Conservation (phyloP, 2,113 vertebrate genomes). For the Ovis aries region DNA sequence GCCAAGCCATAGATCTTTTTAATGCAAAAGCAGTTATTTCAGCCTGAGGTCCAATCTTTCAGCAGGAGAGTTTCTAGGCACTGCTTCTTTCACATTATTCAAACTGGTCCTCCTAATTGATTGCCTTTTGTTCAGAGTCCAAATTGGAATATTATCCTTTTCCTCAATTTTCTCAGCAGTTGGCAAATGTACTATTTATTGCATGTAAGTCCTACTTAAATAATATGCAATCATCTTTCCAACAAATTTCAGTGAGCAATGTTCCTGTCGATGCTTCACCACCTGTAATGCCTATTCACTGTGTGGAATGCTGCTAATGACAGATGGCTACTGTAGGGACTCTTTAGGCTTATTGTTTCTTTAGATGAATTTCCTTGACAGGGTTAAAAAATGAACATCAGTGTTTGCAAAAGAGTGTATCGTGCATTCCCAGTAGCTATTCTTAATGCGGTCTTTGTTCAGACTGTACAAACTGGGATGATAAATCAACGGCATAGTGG, state of each 20-base stretch:
- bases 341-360: slow-evolving; percentile 68
- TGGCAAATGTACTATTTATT: slow-evolving; percentile 70
- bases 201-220: slow-evolving; percentile 68
- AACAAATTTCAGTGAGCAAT: slow-evolving; percentile 68
- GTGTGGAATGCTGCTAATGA: slow-evolving; percentile 43
- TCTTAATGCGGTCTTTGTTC: neutral
- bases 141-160: slow-evolving; percentile 65
- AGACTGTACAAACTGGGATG: slow-evolving; percentile 6
- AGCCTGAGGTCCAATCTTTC: slow-evolving; percentile 28
- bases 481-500: neutral
- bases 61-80: slow-evolving; percentile 29
- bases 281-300: slow-evolving; percentile 48
- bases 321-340: slow-evolving; percentile 43
- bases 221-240: slow-evolving; percentile 71
- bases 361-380: slow-evolving; percentile 69
- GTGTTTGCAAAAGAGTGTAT: slow-evolving; percentile 29
- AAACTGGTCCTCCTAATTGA: slow-evolving; percentile 65
- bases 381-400: slow-evolving; percentile 62
- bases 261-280: slow-evolving; percentile 63
- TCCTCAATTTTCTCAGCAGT: slow-evolving; percentile 69
- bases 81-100: slow-evolving; percentile 44
- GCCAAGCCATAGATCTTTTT: slow-evolving; percentile 23
- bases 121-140: slow-evolving; percentile 69
- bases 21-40: slow-evolving; percentile 44
- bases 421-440: slow-evolving; percentile 40